phyloP scores from a whole-genome alignment of 2,888 invertebrate genomes.

The Mimachlamys varia region DNA sequence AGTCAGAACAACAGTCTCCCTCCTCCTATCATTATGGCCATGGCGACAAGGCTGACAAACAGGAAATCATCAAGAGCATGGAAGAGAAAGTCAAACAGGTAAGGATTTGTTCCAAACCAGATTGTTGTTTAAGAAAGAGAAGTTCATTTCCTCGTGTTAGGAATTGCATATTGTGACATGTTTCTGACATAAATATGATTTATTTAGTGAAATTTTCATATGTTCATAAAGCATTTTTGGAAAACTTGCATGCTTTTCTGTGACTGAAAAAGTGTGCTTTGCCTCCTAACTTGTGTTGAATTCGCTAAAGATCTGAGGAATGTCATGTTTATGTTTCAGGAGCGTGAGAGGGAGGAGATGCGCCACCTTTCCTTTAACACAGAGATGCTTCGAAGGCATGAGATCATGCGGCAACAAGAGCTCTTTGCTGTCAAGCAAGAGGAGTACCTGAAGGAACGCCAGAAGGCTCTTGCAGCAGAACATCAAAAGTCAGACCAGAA shows the following conservation, averaged over 20 bases:
- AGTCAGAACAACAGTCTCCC: slow-evolving; percentile 58
- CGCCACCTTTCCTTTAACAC: slow-evolving; percentile 46
- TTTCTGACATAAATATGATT: too few relatives aligned
- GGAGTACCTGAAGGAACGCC: slow-evolving; percentile 51
- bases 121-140: too few relatives aligned
- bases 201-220: too few relatives aligned
- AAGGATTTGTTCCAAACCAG: not conserved
- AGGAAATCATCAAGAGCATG: slow-evolving; percentile 43
- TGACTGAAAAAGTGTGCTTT: not conserved
- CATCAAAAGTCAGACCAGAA: slow-evolving; percentile 52
- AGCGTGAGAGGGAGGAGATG: slow-evolving; percentile 56
- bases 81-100: slow-evolving; percentile 67
- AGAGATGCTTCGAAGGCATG: slow-evolving; percentile 57
- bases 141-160: too few relatives aligned
- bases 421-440: slow-evolving; percentile 54
- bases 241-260: not conserved
- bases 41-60: not conserved
- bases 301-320: not conserved
- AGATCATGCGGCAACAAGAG: slow-evolving; percentile 39
- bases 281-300: not conserved
- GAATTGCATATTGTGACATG: too few relatives aligned
- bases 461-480: slow-evolving; percentile 36
- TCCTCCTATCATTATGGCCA: slow-evolving; percentile 10
- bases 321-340: slow-evolving; percentile 47
- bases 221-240: too few relatives aligned